phyloP scores from a whole-genome alignment of 2,797 vertebrate species.

The Diglossa cyanea region DNA sequence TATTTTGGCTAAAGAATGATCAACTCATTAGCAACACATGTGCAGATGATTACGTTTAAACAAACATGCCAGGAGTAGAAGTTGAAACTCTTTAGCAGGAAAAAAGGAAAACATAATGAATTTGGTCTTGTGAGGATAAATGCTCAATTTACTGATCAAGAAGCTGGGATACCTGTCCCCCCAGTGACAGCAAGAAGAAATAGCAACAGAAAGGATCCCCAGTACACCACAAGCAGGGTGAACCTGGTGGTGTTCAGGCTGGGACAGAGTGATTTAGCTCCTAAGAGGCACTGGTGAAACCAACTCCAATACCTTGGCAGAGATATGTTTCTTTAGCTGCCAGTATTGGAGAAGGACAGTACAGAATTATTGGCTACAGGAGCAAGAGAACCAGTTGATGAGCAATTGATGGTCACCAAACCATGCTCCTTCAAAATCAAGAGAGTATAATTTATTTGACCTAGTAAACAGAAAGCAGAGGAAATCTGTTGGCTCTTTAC shows the following conservation, averaged over 20 bases:
- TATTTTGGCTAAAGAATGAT: slow-evolving; percentile 29
- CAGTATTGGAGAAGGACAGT: neutral
- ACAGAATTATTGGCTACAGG: neutral
- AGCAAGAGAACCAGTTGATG: neutral
- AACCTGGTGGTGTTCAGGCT: neutral
- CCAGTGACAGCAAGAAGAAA: neutral
- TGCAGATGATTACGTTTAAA: slow-evolving; percentile 6
- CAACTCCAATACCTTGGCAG: neutral
- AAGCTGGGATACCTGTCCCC: neutral
- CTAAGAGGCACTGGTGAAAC: neutral
- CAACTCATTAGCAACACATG: neutral
- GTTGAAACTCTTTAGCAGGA: neutral
- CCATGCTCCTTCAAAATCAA: neutral
- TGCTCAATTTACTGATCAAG: neutral
- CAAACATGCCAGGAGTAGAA: neutral
- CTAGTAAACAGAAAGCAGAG: neutral
- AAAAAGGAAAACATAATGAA: neutral
- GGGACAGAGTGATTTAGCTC: neutral
- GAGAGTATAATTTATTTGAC: neutral
- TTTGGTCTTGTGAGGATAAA: neutral
- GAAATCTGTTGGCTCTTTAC: neutral
- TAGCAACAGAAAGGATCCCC: neutral
- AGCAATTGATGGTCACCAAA: neutral
- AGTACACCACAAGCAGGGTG: neutral
- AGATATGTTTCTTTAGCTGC: neutral